phyloP scores from a whole-genome alignment of 2,888 invertebrate species.

The Xestia xanthographa region DNA sequence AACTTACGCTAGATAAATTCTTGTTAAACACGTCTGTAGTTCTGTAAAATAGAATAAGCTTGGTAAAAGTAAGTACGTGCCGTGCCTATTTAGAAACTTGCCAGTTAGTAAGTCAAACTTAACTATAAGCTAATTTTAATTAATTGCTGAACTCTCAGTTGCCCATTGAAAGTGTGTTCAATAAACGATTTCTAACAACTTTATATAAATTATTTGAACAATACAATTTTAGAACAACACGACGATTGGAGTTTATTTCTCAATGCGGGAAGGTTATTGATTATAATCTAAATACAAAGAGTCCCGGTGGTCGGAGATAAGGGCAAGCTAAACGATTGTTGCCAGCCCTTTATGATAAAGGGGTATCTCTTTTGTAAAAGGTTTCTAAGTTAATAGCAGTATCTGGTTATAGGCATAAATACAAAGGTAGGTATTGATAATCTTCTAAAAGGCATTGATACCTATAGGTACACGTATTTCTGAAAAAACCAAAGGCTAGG shows the following conservation, averaged over 20 bases:
- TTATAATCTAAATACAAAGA: constrained; percentile 26
- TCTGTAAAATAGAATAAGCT: background rate
- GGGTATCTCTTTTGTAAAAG: constrained; percentile 11
- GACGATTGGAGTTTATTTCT: background rate
- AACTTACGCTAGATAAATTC: background rate
- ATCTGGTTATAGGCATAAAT: background rate
- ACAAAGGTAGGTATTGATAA: background rate
- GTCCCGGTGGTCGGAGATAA: constrained; percentile 1
- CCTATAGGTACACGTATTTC: background rate
- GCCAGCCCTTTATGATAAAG: constrained; percentile 10
- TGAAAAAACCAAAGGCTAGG: background rate
- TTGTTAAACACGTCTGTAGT: background rate
- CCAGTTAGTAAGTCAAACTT: background rate
- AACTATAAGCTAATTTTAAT: background rate
- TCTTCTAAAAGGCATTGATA: no score
- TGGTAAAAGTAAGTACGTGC: background rate
- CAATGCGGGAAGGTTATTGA: background rate
- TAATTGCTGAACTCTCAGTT: background rate
- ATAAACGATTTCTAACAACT: background rate
- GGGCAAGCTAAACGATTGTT: constrained; percentile 14
- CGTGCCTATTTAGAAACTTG: background rate
- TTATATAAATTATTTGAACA: constrained; percentile 7
- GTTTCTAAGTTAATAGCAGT: background rate
- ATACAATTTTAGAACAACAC: background rate
- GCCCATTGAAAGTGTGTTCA: background rate